These are phyloP conservation scores for Megastigmus dorsalis DNA, from an alignment of 2,888 invertebrate species.

Conservation along the genomic window DNA sequence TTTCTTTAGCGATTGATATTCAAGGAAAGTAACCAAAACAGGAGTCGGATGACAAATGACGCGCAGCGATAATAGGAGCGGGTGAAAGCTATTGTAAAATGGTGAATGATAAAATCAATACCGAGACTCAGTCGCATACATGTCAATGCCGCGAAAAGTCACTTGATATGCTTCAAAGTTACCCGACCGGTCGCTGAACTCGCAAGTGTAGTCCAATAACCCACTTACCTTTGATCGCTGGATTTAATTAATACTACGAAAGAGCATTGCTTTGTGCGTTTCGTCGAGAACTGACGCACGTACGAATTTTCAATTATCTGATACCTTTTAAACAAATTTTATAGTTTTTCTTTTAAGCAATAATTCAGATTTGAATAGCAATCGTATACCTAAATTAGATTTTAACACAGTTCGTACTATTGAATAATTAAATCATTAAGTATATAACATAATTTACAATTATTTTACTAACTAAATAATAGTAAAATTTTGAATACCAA, in stretches of 20 bases:
- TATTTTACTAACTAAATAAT: too few species aligned
- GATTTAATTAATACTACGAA: conserved; percentile 25
- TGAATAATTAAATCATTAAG: too few species aligned
- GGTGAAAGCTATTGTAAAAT: conserved; percentile 35
- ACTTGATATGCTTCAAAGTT: conserved; percentile 36
- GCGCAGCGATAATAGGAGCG: neutral
- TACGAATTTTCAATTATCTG: too few species aligned
- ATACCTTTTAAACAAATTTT: too few species aligned
- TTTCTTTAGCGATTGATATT: conserved; percentile 14
- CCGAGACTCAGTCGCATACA: neutral
- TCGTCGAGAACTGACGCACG: too few species aligned
- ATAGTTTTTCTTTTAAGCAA: too few species aligned
- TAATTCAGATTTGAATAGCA: too few species aligned
- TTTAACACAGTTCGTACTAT: too few species aligned
- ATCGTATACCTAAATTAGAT: too few species aligned
- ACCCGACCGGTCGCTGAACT: conserved; percentile 12
- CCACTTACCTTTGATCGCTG: conserved; percentile 33
- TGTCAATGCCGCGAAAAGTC: conserved; percentile 31
- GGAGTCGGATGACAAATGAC: neutral
- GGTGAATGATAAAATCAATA: conserved; percentile 31
- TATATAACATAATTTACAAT: too few species aligned
- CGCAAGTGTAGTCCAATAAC: conserved; percentile 34
- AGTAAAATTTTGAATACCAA: too few species aligned
- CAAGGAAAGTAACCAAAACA: neutral
- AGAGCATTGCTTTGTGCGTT: neutral